phyloP scores from a whole-genome alignment of 1,140 invertebrate genomes.

The Papilio glaucus region DNA sequence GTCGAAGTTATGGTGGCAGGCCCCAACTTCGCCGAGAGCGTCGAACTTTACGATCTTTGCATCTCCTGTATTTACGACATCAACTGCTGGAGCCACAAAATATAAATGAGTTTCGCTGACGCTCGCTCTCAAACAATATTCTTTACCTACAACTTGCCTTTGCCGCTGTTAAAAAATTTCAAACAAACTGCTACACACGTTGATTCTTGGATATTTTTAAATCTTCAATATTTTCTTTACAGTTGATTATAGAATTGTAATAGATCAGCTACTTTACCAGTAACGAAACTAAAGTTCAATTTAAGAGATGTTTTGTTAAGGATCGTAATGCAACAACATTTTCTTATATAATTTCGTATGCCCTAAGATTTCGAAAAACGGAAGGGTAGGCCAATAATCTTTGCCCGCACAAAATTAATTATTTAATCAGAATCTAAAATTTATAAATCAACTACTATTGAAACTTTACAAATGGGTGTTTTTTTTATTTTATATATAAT shows the following conservation, averaged over 20 bases:
- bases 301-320: background rate
- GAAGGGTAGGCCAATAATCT: too few relatives aligned
- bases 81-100: conserved; percentile 34
- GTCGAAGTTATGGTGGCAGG: background rate
- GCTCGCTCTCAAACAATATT: conserved; percentile 21
- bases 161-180: conserved; percentile 13
- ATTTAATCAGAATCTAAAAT: too few relatives aligned
- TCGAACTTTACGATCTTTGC: conserved; percentile 31
- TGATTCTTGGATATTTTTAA: background rate
- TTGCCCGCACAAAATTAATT: too few relatives aligned
- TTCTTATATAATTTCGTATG: too few relatives aligned
- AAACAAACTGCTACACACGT: conserved; percentile 15
- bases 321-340: too few relatives aligned
- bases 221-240: background rate
- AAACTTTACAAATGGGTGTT: too few relatives aligned
- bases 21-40: background rate
- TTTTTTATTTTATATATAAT: too few relatives aligned
- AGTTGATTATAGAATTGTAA: background rate
- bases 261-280: background rate
- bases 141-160: conserved; percentile 24
- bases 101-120: conserved; percentile 34
- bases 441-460: too few relatives aligned
- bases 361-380: too few relatives aligned
- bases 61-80: conserved; percentile 32
- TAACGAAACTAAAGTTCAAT: background rate